A percentile compares a stretch with the other conserved stretches of the same genome.
These are phyloP conservation scores for Sebastolobus alascanus DNA, from an alignment of 2,797 vertebrate genomes.

Conservation along the genomic window DNA sequence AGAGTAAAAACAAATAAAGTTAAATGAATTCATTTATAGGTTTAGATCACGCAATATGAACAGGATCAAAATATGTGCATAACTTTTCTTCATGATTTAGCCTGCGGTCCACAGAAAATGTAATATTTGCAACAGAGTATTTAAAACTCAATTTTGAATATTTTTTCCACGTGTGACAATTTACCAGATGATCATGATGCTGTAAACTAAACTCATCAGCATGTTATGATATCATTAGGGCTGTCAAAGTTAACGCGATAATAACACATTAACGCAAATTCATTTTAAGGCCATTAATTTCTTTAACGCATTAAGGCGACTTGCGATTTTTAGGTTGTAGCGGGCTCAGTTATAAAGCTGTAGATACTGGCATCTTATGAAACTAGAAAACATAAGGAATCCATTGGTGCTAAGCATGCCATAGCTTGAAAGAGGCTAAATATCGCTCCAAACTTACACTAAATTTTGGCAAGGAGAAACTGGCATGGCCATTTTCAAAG, in stretches of 20 bases:
- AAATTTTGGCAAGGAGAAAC: too few relatives aligned
- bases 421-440: too few relatives aligned
- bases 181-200: not conserved
- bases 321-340: too few relatives aligned
- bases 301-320: too few relatives aligned
- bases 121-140: not conserved
- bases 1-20: slow-evolving; percentile 9
- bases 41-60: not conserved
- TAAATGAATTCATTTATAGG: slow-evolving; percentile 1
- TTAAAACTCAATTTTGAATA: not conserved
- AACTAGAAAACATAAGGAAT: too few relatives aligned
- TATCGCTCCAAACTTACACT: fast-evolving
- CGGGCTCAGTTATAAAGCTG: too few relatives aligned
- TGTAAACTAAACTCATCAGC: not conserved
- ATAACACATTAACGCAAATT: too few relatives aligned
- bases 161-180: not conserved
- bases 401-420: too few relatives aligned
- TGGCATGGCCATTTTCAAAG: too few relatives aligned
- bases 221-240: not conserved
- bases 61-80: not conserved
- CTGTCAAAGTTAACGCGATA: too few relatives aligned
- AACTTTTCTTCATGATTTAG: not conserved
- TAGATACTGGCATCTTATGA: too few relatives aligned
- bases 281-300: too few relatives aligned
- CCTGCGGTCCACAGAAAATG: not conserved